Percentiles rank a stretch among this genome's conserved stretches.
Conservation (phyloP, 2,113 vertebrate species). For the Junco hyemalis region DNA sequence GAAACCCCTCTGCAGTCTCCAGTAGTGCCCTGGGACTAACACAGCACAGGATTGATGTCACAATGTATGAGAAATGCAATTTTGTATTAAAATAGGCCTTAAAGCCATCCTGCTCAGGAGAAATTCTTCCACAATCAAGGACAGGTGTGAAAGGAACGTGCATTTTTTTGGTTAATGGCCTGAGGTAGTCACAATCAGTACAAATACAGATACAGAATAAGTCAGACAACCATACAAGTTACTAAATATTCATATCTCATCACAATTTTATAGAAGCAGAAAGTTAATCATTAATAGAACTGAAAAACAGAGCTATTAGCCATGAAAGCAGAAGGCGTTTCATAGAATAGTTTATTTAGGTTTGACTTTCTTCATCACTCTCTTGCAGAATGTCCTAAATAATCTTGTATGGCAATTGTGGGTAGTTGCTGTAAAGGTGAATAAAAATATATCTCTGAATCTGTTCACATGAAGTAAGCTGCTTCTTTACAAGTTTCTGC, state of each 20-base stretch:
- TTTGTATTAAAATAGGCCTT: background rate
- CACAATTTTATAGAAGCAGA: background rate
- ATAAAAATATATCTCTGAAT: background rate
- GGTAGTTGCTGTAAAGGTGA: background rate
- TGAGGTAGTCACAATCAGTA: background rate
- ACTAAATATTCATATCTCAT: background rate
- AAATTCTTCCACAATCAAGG: background rate
- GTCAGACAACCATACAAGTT: background rate
- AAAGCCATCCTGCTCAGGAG: background rate
- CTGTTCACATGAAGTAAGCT: background rate
- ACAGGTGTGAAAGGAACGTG: background rate
- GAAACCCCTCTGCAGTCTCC: background rate
- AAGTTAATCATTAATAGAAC: background rate
- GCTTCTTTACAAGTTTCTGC: background rate
- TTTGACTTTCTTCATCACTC: background rate
- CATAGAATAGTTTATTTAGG: background rate
- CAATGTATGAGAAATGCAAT: background rate
- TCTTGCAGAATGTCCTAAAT: background rate
- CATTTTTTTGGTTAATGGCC: background rate
- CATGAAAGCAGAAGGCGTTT: background rate
- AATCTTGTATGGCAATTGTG: background rate
- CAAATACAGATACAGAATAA: background rate
- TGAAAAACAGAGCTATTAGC: background rate
- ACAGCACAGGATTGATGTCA: background rate
- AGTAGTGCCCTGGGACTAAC: background rate